Evolutionary conservation across 2,888 invertebrate genomes (phyloP).

Genomic region (Eulithis prunata): DNA sequence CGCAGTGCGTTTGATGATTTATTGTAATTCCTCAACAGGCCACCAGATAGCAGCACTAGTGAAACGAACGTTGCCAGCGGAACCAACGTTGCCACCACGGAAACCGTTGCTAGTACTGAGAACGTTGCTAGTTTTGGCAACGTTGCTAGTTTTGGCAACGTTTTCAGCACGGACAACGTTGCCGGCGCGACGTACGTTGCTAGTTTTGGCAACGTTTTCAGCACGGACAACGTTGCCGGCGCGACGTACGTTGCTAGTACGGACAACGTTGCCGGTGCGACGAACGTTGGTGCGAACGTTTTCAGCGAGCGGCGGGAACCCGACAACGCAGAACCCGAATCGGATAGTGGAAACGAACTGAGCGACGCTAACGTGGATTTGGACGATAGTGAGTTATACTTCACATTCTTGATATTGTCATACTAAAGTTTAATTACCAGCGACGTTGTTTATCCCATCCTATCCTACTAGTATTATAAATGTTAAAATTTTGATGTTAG

Average conservation of each 20-base stretch:
- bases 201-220: not conserved
- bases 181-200: not conserved
- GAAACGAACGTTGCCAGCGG: not conserved
- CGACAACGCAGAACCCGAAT: constrained; percentile 48
- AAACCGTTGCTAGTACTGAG: not conserved
- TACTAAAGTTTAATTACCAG: too few species aligned
- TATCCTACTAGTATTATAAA: too few species aligned
- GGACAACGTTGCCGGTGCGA: too few species aligned
- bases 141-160: not conserved
- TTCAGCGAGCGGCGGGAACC: constrained; percentile 31
- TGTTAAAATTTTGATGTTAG: too few species aligned
- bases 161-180: not conserved
- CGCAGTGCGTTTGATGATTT: too few species aligned
- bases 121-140: not conserved
- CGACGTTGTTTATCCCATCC: too few species aligned
- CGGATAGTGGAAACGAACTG: constrained; percentile 44
- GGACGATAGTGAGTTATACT: constrained; percentile 61
- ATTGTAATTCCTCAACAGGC: constrained; percentile 1
- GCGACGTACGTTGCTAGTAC: not conserved
- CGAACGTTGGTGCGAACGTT: not conserved
- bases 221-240: not conserved
- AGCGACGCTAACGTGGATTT: constrained; percentile 61
- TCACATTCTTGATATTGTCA: too few species aligned
- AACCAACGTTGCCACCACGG: not conserved
- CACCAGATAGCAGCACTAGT: constrained; percentile 20